Evolutionary conservation across 2,797 vertebrate genomes (phyloP).

Genomic region (Bucorvus abyssinicus): DNA sequence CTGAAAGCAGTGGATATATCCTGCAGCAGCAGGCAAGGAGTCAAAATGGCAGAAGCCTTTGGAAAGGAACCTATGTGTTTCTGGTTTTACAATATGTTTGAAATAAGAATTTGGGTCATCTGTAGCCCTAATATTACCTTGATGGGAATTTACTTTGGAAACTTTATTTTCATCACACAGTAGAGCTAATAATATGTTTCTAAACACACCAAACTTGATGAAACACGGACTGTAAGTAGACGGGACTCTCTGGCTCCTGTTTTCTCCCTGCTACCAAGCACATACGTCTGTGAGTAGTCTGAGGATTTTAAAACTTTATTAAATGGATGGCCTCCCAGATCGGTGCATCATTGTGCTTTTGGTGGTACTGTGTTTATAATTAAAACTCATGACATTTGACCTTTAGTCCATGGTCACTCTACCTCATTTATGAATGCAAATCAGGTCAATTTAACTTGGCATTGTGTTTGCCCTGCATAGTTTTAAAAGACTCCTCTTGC

Average conservation of each 20-base stretch:
- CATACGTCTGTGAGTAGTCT: not conserved
- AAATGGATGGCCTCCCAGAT: not conserved
- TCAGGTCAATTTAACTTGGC: not conserved
- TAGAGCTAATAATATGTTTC: not conserved
- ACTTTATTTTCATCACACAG: not conserved
- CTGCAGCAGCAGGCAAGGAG: not conserved
- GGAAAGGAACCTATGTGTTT: not conserved
- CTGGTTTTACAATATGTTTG: not conserved
- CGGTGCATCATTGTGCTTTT: not conserved
- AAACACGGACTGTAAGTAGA: not conserved
- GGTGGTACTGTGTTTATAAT: not conserved
- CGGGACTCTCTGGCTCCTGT: not conserved
- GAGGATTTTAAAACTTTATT: not conserved
- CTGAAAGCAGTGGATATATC: not conserved
- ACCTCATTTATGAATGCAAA: conserved; percentile 39
- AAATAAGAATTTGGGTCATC: not conserved
- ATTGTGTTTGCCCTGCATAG: conserved; percentile 29
- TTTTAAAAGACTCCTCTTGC: conserved; percentile 32
- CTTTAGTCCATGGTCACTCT: not conserved
- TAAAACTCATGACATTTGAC: conserved; percentile 27
- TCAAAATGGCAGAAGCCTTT: not conserved
- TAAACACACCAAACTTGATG: not conserved
- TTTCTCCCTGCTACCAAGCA: not conserved
- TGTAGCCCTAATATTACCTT: not conserved
- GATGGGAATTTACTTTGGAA: not conserved